A percentile compares a stretch with the other conserved stretches of the same genome.
Evolutionary conservation across 2,113 vertebrate genomes (phyloP).

Genomic region (Naja naja): DNA sequence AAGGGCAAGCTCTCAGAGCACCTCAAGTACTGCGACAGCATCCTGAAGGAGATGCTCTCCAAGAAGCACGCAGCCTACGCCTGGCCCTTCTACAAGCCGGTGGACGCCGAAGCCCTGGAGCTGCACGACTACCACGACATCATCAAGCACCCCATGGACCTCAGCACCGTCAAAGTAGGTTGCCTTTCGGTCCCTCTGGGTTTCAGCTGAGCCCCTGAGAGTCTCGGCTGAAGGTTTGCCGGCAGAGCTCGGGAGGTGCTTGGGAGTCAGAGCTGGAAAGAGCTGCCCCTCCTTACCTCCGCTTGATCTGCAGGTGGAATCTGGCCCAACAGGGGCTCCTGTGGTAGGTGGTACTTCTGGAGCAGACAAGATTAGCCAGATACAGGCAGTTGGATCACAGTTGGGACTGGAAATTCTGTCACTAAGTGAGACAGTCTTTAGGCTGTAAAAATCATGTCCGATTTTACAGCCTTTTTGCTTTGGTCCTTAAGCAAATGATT

Average conservation of each 20-base stretch:
- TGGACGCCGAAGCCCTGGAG: constrained; percentile 89
- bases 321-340: not conserved
- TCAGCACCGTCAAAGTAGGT: constrained; percentile 91
- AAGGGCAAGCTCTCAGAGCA: constrained; percentile 78
- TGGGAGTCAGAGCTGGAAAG: not conserved
- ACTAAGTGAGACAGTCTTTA: not conserved
- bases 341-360: not conserved
- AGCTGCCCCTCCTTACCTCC: not conserved
- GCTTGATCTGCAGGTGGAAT: not conserved
- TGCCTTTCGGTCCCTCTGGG: constrained; percentile 36
- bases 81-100: constrained; percentile 96
- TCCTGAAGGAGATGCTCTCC: constrained; percentile 92
- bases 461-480: not conserved
- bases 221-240: not conserved
- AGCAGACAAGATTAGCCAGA: not conserved
- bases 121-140: constrained; percentile 95
- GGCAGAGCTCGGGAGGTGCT: not conserved
- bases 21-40: constrained; percentile 85
- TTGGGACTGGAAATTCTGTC: not conserved
- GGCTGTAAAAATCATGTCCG: not conserved
- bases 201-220: too few relatives aligned
- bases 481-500: not conserved
- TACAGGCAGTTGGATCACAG: not conserved
- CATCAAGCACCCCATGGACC: constrained; percentile 98
- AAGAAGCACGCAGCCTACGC: constrained; percentile 90